Evolutionary conservation across 2,113 vertebrate genomes (phyloP).

Genomic region (Cavia aperea): DNA sequence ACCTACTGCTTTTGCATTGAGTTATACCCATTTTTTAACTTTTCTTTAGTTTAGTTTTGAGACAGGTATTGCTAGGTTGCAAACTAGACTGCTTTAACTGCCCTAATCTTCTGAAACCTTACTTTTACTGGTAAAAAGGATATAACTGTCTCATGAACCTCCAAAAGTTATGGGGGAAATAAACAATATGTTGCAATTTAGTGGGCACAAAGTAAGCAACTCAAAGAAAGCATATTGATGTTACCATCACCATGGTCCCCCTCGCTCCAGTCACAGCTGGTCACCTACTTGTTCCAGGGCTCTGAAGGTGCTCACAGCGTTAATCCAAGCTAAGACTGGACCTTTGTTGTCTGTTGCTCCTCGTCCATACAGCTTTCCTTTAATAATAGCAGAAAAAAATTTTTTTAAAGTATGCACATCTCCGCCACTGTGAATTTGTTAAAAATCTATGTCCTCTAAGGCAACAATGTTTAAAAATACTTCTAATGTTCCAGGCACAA

Average conservation of each 20-base stretch:
- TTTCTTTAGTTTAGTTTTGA: background rate
- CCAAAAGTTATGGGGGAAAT: accelerated
- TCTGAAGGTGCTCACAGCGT: conserved; percentile 75
- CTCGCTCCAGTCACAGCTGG: background rate
- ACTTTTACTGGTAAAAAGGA: background rate
- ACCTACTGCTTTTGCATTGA: background rate
- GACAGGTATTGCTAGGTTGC: background rate
- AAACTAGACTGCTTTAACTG: background rate
- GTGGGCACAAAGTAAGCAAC: accelerated
- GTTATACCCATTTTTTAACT: background rate
- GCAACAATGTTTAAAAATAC: background rate
- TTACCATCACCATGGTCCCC: accelerated
- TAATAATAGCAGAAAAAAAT: background rate
- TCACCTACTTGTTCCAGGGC: conserved; percentile 75
- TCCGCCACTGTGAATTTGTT: background rate
- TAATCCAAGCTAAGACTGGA: conserved; percentile 81
- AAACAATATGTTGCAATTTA: accelerated
- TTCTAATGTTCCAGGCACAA: background rate
- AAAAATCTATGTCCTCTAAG: background rate
- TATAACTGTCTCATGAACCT: no score
- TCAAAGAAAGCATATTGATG: background rate
- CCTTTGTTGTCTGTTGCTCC: conserved; percentile 83
- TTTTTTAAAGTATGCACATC: conserved; percentile 12
- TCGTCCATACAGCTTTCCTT: conserved; percentile 82
- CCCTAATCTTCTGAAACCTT: background rate